Evolutionary conservation across 2,113 vertebrate species (phyloP).

Genomic region (Channa maculata): DNA sequence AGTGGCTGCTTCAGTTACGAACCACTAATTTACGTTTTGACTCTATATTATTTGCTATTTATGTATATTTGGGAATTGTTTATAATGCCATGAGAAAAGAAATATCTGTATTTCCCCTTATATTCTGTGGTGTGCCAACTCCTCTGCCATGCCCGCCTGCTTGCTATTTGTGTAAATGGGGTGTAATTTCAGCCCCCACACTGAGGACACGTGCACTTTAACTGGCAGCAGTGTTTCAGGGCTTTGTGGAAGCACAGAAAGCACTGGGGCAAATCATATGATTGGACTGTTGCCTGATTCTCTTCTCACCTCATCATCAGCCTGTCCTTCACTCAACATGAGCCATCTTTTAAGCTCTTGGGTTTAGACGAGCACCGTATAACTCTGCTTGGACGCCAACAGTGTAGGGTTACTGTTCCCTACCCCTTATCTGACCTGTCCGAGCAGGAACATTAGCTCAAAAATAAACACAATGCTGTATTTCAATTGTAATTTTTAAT

Average conservation of each 20-base stretch:
- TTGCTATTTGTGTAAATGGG: slow-evolving; percentile 72
- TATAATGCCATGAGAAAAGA: not conserved
- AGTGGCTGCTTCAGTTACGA: not conserved
- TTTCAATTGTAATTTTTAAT: not conserved
- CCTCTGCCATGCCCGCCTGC: slow-evolving; percentile 18
- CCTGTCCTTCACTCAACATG: slow-evolving; percentile 32
- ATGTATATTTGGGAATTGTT: not conserved
- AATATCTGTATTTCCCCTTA: slow-evolving; percentile 1
- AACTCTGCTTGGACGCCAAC: slow-evolving; percentile 16
- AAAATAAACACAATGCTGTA: not conserved
- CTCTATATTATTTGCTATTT: not conserved
- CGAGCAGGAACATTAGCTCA: not conserved
- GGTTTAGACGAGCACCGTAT: slow-evolving; percentile 26
- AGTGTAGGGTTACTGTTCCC: slow-evolving; percentile 41
- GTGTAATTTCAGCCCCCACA: slow-evolving; percentile 75
- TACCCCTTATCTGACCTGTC: slow-evolving; percentile 22
- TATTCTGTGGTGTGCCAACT: slow-evolving; percentile 24
- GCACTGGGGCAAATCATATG: slow-evolving; percentile 58
- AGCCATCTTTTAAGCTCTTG: slow-evolving; percentile 34
- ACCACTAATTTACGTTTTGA: not conserved
- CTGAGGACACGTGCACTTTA: slow-evolving; percentile 34
- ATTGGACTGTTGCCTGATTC: slow-evolving; percentile 48
- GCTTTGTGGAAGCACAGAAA: slow-evolving; percentile 49
- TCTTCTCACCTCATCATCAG: slow-evolving; percentile 43
- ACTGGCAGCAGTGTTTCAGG: slow-evolving; percentile 34